A percentile compares a stretch with the other conserved stretches of the same genome.
phyloP scores from a whole-genome alignment of 2,888 invertebrate species.

The Leptopilina myrica region DNA sequence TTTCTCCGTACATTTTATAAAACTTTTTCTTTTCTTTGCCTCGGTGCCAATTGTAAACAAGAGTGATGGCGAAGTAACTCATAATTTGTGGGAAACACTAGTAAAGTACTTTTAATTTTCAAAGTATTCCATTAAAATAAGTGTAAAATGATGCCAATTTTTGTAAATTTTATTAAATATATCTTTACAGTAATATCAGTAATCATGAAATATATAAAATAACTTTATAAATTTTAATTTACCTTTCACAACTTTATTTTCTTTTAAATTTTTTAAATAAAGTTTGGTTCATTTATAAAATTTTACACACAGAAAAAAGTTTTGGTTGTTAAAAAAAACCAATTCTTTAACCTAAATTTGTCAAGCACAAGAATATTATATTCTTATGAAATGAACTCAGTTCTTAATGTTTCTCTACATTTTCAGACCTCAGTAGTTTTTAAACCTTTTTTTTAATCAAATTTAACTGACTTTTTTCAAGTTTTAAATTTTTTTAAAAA shows the following conservation, averaged over 20 bases:
- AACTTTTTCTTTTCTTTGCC: background rate
- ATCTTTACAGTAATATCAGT: background rate
- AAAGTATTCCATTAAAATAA: background rate
- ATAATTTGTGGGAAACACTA: conserved; percentile 7
- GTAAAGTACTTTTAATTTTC: background rate
- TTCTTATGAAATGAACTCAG: no score
- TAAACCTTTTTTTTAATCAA: no score
- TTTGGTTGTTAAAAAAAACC: no score
- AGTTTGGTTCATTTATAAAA: no score
- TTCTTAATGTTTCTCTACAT: no score
- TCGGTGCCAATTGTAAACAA: background rate
- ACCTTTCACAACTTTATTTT: background rate
- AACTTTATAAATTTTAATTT: background rate
- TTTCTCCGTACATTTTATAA: background rate
- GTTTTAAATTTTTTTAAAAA: no score
- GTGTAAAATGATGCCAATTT: background rate
- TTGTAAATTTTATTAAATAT: conserved; percentile 10
- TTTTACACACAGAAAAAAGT: no score
- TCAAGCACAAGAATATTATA: no score
- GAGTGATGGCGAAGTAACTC: background rate
- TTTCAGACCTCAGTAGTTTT: no score
- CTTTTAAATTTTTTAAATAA: no score
- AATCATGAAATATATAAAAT: background rate
- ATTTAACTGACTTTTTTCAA: no score
- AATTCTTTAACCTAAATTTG: no score